Conservation (phyloP, 2,888 invertebrate genomes). For the Deilephila porcellus region DNA sequence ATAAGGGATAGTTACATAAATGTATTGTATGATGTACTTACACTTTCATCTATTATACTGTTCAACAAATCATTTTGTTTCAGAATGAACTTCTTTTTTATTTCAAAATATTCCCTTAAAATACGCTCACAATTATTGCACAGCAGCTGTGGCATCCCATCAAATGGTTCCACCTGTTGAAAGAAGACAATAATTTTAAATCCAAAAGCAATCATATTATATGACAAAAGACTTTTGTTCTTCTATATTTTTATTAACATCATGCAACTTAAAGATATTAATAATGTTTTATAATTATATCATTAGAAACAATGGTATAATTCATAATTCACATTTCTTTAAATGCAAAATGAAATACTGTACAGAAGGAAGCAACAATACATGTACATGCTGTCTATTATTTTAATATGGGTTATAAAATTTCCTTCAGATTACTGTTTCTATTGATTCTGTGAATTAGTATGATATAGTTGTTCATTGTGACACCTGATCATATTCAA, state of each 20-base stretch:
- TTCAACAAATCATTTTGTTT: slow-evolving; percentile 63
- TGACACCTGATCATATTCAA: no score
- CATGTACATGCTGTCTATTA: no score
- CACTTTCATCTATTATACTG: slow-evolving; percentile 45
- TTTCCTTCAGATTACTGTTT: background rate
- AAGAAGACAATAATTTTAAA: background rate
- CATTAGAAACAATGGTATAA: no score
- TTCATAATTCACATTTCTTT: no score
- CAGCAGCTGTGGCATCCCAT: slow-evolving; percentile 75
- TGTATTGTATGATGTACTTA: slow-evolving; percentile 45
- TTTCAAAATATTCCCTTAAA: slow-evolving; percentile 54
- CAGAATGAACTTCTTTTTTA: slow-evolving; percentile 59
- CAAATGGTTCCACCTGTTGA: slow-evolving; percentile 73
- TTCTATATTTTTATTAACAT: no score
- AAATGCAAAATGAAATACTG: no score
- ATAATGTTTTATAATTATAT: no score
- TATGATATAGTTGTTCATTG: background rate
- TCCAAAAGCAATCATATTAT: background rate
- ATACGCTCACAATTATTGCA: slow-evolving; percentile 69
- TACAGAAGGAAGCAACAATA: background rate
- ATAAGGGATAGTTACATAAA: background rate
- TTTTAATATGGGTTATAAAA: no score
- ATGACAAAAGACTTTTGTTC: background rate
- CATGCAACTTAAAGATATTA: no score
- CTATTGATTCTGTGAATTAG: background rate